phyloP scores from a whole-genome alignment of 2,113 vertebrate genomes.

The Gracilinanus agilis region DNA sequence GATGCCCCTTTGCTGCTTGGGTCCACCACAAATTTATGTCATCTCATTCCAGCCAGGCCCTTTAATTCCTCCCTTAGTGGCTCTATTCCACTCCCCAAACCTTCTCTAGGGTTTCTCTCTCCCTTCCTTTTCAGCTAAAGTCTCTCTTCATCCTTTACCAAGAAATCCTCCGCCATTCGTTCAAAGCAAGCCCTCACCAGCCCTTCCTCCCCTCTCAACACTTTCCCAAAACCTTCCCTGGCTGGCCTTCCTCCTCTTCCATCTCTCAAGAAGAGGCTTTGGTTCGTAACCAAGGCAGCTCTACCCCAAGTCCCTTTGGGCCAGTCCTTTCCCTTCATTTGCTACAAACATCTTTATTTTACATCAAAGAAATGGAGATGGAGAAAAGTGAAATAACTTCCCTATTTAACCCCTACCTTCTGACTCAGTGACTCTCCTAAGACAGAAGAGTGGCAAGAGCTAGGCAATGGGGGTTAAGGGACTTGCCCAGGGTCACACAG shows the following conservation, averaged over 20 bases:
- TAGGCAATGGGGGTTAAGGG: too few relatives aligned
- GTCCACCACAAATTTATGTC: background rate
- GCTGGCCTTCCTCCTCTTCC: background rate
- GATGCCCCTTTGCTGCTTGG: background rate
- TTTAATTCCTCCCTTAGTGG: too few relatives aligned
- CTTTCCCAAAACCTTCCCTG: too few relatives aligned
- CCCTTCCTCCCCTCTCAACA: too few relatives aligned
- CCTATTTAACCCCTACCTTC: too few relatives aligned
- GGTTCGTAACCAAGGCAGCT: background rate
- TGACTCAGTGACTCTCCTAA: too few relatives aligned
- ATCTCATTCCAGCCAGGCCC: background rate
- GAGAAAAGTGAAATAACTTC: background rate
- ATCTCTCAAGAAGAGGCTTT: background rate
- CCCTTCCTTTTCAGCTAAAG: background rate
- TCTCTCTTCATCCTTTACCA: background rate
- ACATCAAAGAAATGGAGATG: slow-evolving; percentile 14
- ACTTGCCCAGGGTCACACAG: too few relatives aligned
- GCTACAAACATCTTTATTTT: background rate
- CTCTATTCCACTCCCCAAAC: background rate
- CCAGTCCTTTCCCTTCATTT: background rate
- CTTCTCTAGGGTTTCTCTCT: background rate
- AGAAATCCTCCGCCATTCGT: background rate
- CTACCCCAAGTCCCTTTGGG: background rate
- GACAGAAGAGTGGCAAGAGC: too few relatives aligned
- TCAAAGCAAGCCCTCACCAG: background rate